These are phyloP conservation scores for Myotis myotis DNA, from an alignment of 2,797 vertebrate species.

Conservation along the genomic window DNA sequence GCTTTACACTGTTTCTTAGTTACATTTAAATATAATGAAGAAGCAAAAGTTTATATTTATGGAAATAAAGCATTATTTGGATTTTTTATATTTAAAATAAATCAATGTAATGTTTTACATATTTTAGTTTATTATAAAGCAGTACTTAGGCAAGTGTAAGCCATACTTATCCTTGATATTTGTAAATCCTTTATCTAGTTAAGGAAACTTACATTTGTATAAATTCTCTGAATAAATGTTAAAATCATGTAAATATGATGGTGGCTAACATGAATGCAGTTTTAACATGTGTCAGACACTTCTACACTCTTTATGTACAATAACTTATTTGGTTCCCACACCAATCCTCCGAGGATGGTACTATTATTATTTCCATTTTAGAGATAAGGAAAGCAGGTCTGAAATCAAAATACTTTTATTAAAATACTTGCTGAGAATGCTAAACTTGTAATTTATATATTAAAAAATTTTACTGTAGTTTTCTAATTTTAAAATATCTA, in stretches of 20 bases:
- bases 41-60: not conserved
- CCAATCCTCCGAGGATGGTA: not conserved
- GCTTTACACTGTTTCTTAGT: not conserved
- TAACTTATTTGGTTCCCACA: not conserved
- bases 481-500: not conserved
- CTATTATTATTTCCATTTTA: not conserved
- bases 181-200: not conserved
- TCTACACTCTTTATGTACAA: not conserved
- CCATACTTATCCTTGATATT: not conserved
- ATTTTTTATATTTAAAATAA: conserved; percentile 40
- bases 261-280: not conserved
- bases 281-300: not conserved
- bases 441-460: not conserved
- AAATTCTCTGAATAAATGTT: not conserved
- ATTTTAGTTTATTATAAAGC: not conserved
- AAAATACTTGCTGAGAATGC: not conserved
- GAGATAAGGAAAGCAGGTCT: not conserved
- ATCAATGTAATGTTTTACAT: not conserved
- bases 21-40: not conserved
- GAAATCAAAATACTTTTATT: not conserved
- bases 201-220: not conserved
- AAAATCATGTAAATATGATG: not conserved
- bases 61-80: not conserved
- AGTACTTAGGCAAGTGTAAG: not conserved
- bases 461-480: not conserved